Evolutionary conservation across 2,888 invertebrate genomes (phyloP).

Genomic region (Gasteruption jaculator): DNA sequence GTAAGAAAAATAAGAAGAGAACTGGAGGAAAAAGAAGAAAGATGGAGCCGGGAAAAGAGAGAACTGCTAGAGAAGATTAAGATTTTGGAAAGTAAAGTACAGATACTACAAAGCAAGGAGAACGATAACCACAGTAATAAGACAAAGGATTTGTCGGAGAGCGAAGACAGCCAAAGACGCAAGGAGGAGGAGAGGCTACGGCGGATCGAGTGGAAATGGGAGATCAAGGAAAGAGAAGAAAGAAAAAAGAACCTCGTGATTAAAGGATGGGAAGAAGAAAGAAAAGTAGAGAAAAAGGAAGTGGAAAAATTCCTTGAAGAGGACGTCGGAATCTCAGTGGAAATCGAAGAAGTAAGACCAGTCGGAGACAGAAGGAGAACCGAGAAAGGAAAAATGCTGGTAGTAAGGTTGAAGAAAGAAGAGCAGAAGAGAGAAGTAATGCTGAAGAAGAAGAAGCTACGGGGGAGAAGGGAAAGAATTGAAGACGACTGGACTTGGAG

Average conservation of each 20-base stretch:
- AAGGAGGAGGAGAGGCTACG: no score
- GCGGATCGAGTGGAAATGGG: no score
- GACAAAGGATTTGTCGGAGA: no score
- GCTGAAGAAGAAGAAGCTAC: conserved; percentile 6
- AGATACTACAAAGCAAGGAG: conserved; percentile 7
- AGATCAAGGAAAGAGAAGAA: no score
- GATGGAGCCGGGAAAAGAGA: neutral
- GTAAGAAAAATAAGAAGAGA: no score
- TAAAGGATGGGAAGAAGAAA: no score
- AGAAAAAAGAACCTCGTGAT: no score
- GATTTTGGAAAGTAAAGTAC: conserved; percentile 9
- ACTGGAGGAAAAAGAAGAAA: conserved; percentile 7
- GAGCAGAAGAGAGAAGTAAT: conserved; percentile 9
- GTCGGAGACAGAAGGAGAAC: neutral
- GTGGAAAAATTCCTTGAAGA: no score
- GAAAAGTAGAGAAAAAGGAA: no score
- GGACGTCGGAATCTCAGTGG: no score
- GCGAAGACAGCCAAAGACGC: conserved; percentile 1
- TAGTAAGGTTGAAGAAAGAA: conserved; percentile 1
- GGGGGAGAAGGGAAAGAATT: conserved; percentile 10
- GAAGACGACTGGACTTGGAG: conserved; percentile 14
- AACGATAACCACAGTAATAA: conserved; percentile 3
- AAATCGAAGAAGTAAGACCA: neutral
- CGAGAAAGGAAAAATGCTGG: neutral
- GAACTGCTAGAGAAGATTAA: neutral